Base-by-base conservation (phyloP, 2,113 vertebrate genomes). In the Dendrocopos noguchii region DNA sequence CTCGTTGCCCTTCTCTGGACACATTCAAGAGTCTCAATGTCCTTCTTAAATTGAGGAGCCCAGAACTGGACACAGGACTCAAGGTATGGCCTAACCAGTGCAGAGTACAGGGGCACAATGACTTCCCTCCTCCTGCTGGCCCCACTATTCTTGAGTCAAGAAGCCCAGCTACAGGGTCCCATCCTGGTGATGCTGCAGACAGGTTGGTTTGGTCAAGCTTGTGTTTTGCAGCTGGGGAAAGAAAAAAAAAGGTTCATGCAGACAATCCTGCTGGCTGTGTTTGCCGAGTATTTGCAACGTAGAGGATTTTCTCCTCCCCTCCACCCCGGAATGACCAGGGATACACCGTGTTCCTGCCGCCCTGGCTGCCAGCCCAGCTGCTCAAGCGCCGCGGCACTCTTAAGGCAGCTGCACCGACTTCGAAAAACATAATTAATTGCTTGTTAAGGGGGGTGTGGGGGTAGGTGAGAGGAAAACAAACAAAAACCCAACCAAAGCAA, bases 251-350 rank as follows among this genome's bases (percentile, higher is more conserved):
- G 12, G n/a, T 42, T 42, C 64, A 55, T 10, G 14, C 5, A 5
- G 21, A 16, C 72, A 15, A 79, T 12, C 42, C n/a, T 12, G 65
- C 17, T 17, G 65, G n/a, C 80, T 5, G 76, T 7, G 27, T 64
- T 57, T 19, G 0, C 11, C 2, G 9, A 72, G 67, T 36, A 3
- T 31, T 18, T 61, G 72, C 7, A 8, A 39, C 28, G 56, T n/a
- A 57, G 36, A 81, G 7, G 36, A 65, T 59, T 52, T 52, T 1
- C 22, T 15, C 1, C 2, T 14, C 67, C 56, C 33, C 16, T 46
- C 3, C 2, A 6, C 6, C 25, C 31, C 11, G 24, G 0, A 8
- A 5, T 0, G 71, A 5, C 34, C 47, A 3, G 2, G 1, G 34
- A 19, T 8, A 5, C 2, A 5, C 33, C 2, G 25, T 4, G 10